Conservation (phyloP, 1,140 invertebrate genomes). For the Limonius californicus region DNA sequence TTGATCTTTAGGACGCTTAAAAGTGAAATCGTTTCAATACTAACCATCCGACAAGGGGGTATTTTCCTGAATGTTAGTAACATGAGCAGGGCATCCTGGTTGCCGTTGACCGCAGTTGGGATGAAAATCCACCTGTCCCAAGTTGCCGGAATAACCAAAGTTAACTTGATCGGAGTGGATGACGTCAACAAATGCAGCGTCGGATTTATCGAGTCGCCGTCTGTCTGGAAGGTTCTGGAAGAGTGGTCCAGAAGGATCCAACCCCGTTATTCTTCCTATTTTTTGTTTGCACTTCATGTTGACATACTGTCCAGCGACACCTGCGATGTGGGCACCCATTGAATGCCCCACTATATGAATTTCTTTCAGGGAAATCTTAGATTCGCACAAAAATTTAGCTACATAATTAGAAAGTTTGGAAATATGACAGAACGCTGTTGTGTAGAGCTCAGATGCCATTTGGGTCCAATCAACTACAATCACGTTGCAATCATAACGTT, state of each 20-base stretch:
- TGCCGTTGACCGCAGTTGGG: not conserved
- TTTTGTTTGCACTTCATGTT: not conserved
- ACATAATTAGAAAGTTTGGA: not conserved
- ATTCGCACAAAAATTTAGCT: slow-evolving; percentile 10
- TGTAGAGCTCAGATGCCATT: not conserved
- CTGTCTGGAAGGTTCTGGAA: not conserved
- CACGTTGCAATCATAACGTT: slow-evolving; percentile 12
- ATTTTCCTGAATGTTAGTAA: not conserved
- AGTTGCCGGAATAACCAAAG: not conserved
- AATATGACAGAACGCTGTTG: not conserved
- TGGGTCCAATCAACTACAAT: slow-evolving; percentile 16
- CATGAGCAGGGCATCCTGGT: not conserved
- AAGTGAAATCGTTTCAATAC: too few relatives aligned
- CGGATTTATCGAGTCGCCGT: slow-evolving; percentile 63
- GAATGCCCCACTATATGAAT: slow-evolving; percentile 43
- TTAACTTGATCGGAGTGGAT: slow-evolving; percentile 55
- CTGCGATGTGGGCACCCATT: slow-evolving; percentile 46
- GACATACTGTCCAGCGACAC: not conserved
- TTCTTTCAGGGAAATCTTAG: slow-evolving; percentile 21
- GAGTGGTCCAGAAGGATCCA: slow-evolving; percentile 19
- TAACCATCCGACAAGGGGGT: too few relatives aligned
- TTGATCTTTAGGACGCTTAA: too few relatives aligned
- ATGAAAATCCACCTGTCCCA: not conserved
- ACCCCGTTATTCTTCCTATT: slow-evolving; percentile 18
- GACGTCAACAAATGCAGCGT: slow-evolving; percentile 81